These are phyloP conservation scores for Diarsia dahlii DNA, from an alignment of 2,888 invertebrate genomes.

Conservation along the genomic window DNA sequence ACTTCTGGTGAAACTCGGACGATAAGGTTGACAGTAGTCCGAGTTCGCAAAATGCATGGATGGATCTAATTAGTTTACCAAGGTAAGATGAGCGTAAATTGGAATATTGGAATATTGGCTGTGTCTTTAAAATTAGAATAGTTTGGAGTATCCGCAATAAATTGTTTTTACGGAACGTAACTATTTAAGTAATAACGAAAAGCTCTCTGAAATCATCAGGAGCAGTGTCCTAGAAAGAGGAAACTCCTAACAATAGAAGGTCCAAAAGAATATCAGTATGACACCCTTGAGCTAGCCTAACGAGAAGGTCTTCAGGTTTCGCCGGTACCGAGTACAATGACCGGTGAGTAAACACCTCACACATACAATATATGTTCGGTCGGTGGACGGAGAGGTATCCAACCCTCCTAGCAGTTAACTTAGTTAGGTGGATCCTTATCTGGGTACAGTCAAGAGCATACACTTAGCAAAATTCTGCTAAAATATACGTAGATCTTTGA, in stretches of 20 bases:
- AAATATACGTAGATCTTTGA: too few relatives aligned
- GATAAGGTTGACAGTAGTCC: not conserved
- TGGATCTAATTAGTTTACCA: not conserved
- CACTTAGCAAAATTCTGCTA: not conserved
- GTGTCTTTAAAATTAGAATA: not conserved
- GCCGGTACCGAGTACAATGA: not conserved
- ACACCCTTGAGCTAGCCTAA: constrained; percentile 26
- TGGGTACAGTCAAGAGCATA: not conserved
- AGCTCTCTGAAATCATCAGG: not conserved
- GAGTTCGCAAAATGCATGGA: not conserved
- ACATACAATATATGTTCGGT: not conserved
- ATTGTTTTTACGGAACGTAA: not conserved
- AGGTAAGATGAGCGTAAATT: not conserved
- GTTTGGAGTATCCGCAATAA: not conserved
- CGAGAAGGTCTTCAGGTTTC: constrained; percentile 24
- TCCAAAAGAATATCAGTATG: constrained; percentile 2
- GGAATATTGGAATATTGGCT: not conserved
- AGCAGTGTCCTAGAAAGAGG: not conserved
- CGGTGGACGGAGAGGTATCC: not conserved
- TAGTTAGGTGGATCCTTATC: not conserved
- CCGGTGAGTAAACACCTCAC: constrained; percentile 1
- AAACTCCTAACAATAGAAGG: not conserved
- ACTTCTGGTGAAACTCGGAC: not conserved
- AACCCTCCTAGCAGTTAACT: constrained; percentile 1
- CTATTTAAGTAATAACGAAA: not conserved